Percentiles rank a stretch among this genome's conserved stretches.
phyloP scores from a whole-genome alignment of 2,113 vertebrate genomes.

The Struthidea cinerea region DNA sequence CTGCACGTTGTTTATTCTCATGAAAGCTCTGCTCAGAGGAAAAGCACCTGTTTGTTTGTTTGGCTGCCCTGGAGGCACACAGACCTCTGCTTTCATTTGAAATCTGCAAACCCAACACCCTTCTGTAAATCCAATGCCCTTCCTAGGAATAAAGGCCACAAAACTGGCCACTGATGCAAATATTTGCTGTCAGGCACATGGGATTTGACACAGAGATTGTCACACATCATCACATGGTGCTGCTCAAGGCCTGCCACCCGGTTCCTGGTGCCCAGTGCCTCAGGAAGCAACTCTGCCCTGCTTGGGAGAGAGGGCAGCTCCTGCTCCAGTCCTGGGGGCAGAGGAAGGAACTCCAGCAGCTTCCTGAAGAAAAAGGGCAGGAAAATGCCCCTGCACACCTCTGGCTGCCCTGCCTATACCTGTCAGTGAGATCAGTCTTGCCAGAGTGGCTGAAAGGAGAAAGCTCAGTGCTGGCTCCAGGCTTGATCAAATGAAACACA shows the following conservation, averaged over 20 bases:
- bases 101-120: not conserved
- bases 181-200: not conserved
- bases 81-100: not conserved
- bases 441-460: not conserved
- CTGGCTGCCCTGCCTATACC: not conserved
- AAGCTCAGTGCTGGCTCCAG: not conserved
- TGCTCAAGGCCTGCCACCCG: not conserved
- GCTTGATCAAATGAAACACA: not conserved
- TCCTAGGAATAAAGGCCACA: not conserved
- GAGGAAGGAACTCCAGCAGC: not conserved
- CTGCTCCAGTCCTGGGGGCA: not conserved
- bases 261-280: rapidly evolving
- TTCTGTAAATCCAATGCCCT: not conserved
- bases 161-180: not conserved
- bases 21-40: not conserved
- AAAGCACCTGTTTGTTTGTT: not conserved
- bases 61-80: not conserved
- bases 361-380: not conserved
- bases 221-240: not conserved
- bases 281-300: not conserved
- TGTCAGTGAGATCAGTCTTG: not conserved
- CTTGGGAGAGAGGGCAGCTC: not conserved
- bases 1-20: not conserved
- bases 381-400: not conserved
- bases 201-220: rapidly evolving